These are phyloP conservation scores for Listronotus oregonensis DNA, from an alignment of 1,140 invertebrate genomes.

Conservation along the genomic window DNA sequence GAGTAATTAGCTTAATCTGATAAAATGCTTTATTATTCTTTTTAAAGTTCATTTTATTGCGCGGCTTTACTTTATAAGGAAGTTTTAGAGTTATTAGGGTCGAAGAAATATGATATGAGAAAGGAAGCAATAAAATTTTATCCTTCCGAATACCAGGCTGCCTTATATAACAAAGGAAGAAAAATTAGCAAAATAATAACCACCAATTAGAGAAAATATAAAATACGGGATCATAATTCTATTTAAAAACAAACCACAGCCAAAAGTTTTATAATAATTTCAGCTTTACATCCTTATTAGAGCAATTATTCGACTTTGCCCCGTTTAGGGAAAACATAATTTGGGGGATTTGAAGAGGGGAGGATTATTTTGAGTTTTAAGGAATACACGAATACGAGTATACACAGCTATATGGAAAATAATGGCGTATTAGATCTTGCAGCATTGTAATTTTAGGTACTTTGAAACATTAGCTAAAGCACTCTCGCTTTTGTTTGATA, in stretches of 20 bases:
- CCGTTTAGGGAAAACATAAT: constrained; percentile 16
- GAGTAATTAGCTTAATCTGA: too few relatives aligned
- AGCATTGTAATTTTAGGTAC: too few relatives aligned
- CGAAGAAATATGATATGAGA: constrained; percentile 1
- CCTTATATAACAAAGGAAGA: constrained; percentile 47
- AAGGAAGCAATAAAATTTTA: constrained; percentile 41
- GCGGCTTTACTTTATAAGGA: too few relatives aligned
- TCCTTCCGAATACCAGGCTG: constrained; percentile 29
- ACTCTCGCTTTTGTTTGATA: too few relatives aligned
- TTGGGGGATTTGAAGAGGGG: constrained; percentile 4
- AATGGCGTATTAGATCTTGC: too few relatives aligned
- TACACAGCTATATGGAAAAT: too few relatives aligned
- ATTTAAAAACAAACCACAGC: constrained; percentile 48
- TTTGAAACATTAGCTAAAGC: too few relatives aligned
- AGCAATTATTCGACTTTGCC: constrained; percentile 46
- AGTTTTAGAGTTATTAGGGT: not conserved
- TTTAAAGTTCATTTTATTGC: too few relatives aligned
- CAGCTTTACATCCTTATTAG: constrained; percentile 49
- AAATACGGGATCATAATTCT: constrained; percentile 46
- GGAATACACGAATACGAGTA: too few relatives aligned
- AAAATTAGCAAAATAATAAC: constrained; percentile 47
- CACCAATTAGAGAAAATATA: constrained; percentile 44
- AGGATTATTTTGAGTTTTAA: not conserved
- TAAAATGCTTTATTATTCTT: too few relatives aligned
- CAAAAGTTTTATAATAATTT: constrained; percentile 48